Evolutionary conservation across 2,888 invertebrate species (phyloP).

Genomic region (Spisula subtruncata): DNA sequence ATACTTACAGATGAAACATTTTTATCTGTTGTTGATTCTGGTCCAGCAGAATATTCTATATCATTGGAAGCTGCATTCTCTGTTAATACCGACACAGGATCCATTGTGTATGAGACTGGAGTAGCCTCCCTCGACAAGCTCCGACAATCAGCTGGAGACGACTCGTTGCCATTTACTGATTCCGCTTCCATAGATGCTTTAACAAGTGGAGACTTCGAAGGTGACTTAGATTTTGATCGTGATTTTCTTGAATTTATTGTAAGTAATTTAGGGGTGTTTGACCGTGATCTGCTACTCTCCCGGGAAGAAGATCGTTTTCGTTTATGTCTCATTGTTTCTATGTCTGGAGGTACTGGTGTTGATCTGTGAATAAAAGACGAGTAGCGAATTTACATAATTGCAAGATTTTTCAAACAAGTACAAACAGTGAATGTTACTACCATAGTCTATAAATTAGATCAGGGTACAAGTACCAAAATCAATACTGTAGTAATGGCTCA

Average conservation of each 20-base stretch:
- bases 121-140: constrained; percentile 48
- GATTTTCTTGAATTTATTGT: background rate
- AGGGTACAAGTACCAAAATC: too few species aligned
- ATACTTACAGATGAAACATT: constrained; percentile 64
- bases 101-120: constrained; percentile 15
- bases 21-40: constrained; percentile 38
- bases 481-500: too few species aligned
- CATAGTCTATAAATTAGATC: too few species aligned
- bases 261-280: constrained; percentile 40
- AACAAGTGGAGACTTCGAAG: constrained; percentile 45
- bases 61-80: constrained; percentile 25
- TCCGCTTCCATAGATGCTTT: background rate
- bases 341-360: constrained; percentile 26
- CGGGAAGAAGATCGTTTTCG: constrained; percentile 28
- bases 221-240: constrained; percentile 66
- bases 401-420: too few species aligned
- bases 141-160: background rate
- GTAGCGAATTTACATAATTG: too few species aligned
- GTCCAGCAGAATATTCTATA: constrained; percentile 34
- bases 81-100: background rate
- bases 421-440: too few species aligned
- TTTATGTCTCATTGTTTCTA: constrained; percentile 28
- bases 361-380: constrained; percentile 23
- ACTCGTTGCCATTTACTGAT: constrained; percentile 11
- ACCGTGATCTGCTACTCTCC: constrained; percentile 38